These are phyloP conservation scores for Eupeodes luniger DNA, from an alignment of 2,888 invertebrate species.

Conservation along the genomic window DNA sequence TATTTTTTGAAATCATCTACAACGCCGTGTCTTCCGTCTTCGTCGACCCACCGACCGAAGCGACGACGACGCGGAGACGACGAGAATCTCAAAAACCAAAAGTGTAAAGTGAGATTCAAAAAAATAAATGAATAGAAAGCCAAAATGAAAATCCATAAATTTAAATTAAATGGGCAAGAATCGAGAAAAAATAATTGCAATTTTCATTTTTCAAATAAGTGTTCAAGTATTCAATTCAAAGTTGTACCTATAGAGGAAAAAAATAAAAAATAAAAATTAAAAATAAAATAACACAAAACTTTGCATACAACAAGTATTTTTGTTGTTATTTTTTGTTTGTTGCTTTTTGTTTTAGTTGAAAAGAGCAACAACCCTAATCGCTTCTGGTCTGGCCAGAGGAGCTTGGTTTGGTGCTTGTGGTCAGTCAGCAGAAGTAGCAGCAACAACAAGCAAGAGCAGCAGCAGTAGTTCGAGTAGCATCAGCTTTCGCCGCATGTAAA, in stretches of 20 bases:
- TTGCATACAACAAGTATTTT: constrained; percentile 47
- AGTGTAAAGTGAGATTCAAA: constrained; percentile 41
- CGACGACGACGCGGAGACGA: constrained; percentile 12
- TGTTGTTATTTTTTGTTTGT: constrained; percentile 36
- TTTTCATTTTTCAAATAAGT: constrained; percentile 55
- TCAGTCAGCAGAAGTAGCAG: constrained; percentile 57
- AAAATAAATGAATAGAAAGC: constrained; percentile 29
- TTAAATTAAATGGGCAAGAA: constrained; percentile 53
- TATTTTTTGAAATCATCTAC: constrained; percentile 7
- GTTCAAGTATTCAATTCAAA: constrained; percentile 61
- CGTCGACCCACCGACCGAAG: no score
- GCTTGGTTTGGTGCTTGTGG: constrained; percentile 48
- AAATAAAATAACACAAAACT: constrained; percentile 52
- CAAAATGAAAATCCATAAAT: constrained; percentile 65
- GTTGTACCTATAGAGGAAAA: constrained; percentile 43
- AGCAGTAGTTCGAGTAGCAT: constrained; percentile 31
- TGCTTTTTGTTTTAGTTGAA: constrained; percentile 50
- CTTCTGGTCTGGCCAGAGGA: constrained; percentile 48
- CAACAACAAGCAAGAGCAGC: constrained; percentile 39
- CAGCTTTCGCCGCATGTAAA: constrained; percentile 69
- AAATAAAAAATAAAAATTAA: constrained; percentile 7
- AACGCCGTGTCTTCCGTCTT: background rate
- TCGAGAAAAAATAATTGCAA: constrained; percentile 34
- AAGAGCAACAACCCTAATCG: constrained; percentile 73
- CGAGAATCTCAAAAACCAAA: background rate